Evolutionary conservation across 1,140 invertebrate genomes (phyloP).

Genomic region (Whitmania pigra): DNA sequence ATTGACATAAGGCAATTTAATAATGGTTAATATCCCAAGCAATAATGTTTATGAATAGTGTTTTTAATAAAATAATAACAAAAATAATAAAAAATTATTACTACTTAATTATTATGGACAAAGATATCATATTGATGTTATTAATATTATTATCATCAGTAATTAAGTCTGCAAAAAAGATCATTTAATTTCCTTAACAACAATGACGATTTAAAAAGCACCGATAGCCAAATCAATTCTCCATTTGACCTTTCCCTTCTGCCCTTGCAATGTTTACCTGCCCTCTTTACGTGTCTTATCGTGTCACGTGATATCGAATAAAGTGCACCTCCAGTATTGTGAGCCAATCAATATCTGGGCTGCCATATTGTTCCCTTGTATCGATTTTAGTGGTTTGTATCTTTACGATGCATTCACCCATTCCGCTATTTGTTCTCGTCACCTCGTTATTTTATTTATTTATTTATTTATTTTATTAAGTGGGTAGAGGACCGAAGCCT

Average conservation of each 20-base stretch:
- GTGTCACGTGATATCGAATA: too few species aligned
- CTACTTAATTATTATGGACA: not conserved
- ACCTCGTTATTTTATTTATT: not conserved
- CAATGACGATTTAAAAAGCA: not conserved
- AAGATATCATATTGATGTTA: not conserved
- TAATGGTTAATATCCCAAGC: not conserved
- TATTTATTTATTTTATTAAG: too few species aligned
- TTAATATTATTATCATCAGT: not conserved
- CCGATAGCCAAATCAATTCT: not conserved
- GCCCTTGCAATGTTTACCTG: too few species aligned
- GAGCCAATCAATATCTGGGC: too few species aligned
- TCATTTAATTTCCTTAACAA: not conserved
- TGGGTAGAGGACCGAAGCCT: too few species aligned
- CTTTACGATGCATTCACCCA: too few species aligned
- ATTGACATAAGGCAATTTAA: not conserved
- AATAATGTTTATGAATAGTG: not conserved
- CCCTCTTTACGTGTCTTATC: too few species aligned
- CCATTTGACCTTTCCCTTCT: too few species aligned
- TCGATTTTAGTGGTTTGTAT: too few species aligned
- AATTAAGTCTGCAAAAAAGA: not conserved
- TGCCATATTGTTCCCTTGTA: too few species aligned
- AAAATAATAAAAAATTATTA: not conserved
- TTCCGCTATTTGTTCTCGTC: not conserved
- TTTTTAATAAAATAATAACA: not conserved
- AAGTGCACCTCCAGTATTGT: too few species aligned